Conservation (phyloP, 2,113 vertebrate genomes). For the Catharus fuscescens region DNA sequence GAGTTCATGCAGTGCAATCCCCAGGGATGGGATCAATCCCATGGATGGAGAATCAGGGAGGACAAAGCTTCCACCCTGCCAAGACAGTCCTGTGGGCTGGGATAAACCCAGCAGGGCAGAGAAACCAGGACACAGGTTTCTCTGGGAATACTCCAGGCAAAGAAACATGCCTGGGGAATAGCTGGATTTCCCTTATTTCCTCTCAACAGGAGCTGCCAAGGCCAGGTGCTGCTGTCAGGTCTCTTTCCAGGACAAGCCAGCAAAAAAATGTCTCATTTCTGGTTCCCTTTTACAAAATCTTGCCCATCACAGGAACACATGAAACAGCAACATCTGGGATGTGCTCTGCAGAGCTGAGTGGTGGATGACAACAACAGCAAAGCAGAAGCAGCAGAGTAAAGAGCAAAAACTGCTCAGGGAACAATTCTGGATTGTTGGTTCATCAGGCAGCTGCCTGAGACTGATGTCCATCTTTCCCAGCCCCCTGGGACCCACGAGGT, state of each 20-base stretch:
- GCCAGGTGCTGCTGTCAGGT: not conserved
- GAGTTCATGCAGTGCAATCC: not conserved
- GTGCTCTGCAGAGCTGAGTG: not conserved
- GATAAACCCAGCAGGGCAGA: not conserved
- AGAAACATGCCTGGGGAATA: not conserved
- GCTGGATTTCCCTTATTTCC: not conserved
- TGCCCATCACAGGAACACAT: not conserved
- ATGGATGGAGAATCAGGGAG: not conserved
- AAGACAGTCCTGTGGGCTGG: not conserved
- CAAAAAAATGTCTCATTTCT: not conserved
- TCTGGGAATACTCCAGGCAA: not conserved
- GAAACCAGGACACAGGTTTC: not conserved
- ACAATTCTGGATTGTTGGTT: not conserved
- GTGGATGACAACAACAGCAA: rapidly evolving
- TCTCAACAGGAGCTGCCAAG: not conserved
- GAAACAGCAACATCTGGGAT: not conserved
- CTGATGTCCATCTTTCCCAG: not conserved
- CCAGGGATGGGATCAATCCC: not conserved
- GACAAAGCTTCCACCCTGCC: not conserved
- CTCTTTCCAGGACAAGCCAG: not conserved
- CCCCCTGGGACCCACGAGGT: not conserved
- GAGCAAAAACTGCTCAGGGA: not conserved
- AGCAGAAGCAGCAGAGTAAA: not conserved
- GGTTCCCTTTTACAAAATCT: not conserved
- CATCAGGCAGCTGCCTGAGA: not conserved